phyloP scores from a whole-genome alignment of 2,797 vertebrate species.

The Ambastaia sidthimunki region DNA sequence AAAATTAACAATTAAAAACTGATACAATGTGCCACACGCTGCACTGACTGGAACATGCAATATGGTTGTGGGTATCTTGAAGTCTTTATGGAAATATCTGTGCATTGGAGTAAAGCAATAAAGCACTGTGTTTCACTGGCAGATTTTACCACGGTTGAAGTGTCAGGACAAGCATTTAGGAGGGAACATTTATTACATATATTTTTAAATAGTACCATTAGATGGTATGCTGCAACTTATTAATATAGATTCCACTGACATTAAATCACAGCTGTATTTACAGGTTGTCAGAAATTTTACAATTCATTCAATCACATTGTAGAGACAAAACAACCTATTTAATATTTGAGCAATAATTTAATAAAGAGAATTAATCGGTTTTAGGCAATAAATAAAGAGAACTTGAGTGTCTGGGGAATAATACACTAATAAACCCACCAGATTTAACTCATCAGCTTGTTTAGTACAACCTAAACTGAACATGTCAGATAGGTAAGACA shows the following conservation, averaged over 20 bases:
- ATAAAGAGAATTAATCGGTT: background rate
- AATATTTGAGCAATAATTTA: background rate
- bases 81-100: background rate
- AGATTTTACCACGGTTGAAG: background rate
- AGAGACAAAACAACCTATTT: background rate
- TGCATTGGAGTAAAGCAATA: background rate
- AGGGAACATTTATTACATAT: no score
- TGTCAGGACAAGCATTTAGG: no score
- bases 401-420: no score
- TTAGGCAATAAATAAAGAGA: no score
- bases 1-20: constrained; percentile 80
- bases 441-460: no score
- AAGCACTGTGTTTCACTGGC: background rate
- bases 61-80: background rate
- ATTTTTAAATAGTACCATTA: no score
- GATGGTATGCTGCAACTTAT: no score
- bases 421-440: no score
- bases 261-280: background rate
- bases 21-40: constrained; percentile 67
- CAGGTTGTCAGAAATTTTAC: background rate
- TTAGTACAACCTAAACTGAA: background rate
- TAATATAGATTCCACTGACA: background rate
- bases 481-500: background rate
- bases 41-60: background rate
- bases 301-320: background rate